phyloP scores from a whole-genome alignment of 2,797 vertebrate genomes.

The Schizopygopsis pylzovi region DNA sequence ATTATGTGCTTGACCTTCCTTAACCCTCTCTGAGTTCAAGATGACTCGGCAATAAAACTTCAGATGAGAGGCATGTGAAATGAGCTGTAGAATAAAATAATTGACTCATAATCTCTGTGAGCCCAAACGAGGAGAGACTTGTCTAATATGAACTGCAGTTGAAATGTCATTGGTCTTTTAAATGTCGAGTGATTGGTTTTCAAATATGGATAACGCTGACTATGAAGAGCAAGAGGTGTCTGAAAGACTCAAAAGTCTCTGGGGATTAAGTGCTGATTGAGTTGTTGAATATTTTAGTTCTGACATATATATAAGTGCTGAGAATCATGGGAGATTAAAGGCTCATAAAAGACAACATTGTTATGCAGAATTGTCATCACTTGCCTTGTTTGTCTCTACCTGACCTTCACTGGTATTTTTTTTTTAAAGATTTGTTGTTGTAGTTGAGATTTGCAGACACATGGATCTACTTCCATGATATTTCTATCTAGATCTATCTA shows the following conservation, averaged over 20 bases:
- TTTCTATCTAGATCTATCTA: neutral
- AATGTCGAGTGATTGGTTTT: slow-evolving; percentile 4
- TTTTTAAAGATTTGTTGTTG: neutral
- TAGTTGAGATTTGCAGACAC: neutral
- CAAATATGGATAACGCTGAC: neutral
- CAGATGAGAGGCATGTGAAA: neutral
- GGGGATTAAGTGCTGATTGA: slow-evolving; percentile 20
- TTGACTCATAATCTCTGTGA: neutral
- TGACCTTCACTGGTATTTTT: neutral
- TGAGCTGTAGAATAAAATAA: slow-evolving; percentile 5
- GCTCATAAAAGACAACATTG: slow-evolving; percentile 4
- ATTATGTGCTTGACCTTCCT: slow-evolving; percentile 31
- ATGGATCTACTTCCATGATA: neutral
- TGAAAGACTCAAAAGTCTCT: neutral
- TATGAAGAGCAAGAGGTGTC: neutral
- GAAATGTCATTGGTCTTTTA: slow-evolving; percentile 19
- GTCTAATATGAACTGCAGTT: slow-evolving; percentile 6
- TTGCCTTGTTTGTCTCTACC: neutral
- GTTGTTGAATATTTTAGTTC: slow-evolving; percentile 18
- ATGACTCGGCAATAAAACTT: slow-evolving; percentile 21
- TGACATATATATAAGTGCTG: neutral
- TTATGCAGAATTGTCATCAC: neutral
- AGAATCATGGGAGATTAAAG: slow-evolving; percentile 13
- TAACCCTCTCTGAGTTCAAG: slow-evolving; percentile 24
- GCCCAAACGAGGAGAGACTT: neutral